Conservation (phyloP, 2,797 vertebrate species). For the Lindbergichthys nudifrons region DNA sequence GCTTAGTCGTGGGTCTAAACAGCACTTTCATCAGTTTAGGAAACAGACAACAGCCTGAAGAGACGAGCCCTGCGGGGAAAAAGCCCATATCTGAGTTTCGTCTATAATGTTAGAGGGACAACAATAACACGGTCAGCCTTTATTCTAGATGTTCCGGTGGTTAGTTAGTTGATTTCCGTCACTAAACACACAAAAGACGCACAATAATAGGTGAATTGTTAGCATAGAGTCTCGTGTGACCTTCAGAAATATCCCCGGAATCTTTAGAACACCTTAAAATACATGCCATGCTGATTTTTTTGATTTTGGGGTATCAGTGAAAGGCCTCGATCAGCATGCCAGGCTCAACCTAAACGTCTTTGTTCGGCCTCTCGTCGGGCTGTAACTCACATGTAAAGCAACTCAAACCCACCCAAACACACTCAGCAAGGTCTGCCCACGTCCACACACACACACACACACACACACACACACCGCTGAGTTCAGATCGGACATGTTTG, state of each 20-base stretch:
- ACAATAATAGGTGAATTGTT: conserved; percentile 37
- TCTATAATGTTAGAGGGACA: conserved; percentile 34
- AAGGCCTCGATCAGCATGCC: conserved; percentile 38
- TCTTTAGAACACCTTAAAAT: conserved; percentile 38
- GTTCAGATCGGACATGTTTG: conserved; percentile 46
- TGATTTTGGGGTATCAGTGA: conserved; percentile 35
- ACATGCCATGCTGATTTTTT: conserved; percentile 67
- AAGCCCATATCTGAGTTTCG: conserved; percentile 36
- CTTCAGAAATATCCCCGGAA: conserved; percentile 26
- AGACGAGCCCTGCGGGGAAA: conserved; percentile 62
- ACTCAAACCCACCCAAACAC: conserved; percentile 29
- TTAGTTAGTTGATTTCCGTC: conserved; percentile 23
- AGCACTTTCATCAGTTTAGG: conserved; percentile 66
- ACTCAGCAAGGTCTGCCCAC: conserved; percentile 25
- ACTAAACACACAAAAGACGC: conserved; percentile 38
- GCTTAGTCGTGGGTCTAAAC: conserved; percentile 60
- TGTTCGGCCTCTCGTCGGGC: conserved; percentile 13
- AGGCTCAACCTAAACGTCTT: conserved; percentile 16
- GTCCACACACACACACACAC: conserved; percentile 34
- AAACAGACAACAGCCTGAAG: conserved; percentile 60
- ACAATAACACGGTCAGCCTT: conserved; percentile 27
- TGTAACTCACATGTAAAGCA: conserved; percentile 39
- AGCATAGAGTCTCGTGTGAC: conserved; percentile 69
- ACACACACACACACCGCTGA: conserved; percentile 37
- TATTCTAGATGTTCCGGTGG: conserved; percentile 20